phyloP scores from a whole-genome alignment of 2,113 vertebrate genomes.

The Neopipo cinnamomea region DNA sequence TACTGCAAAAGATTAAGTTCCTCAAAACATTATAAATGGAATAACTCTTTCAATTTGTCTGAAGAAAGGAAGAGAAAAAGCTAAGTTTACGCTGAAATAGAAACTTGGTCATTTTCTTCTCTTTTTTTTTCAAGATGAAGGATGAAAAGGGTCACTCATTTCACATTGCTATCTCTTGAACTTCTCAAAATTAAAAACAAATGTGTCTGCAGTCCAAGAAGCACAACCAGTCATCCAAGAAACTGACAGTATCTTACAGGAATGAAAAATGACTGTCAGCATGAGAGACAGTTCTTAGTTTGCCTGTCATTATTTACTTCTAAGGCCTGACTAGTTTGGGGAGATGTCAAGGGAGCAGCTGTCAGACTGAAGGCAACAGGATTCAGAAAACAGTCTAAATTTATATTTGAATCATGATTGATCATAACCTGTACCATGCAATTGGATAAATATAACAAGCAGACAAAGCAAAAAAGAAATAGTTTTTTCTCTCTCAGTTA shows the following conservation, averaged over 20 bases:
- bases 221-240: slow-evolving; percentile 21
- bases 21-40: background rate
- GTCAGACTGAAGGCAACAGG: background rate
- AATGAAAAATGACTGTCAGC: slow-evolving; percentile 46
- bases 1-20: background rate
- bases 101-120: background rate
- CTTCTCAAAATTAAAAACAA: slow-evolving; percentile 9
- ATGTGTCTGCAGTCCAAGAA: background rate
- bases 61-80: background rate
- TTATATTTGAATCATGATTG: background rate
- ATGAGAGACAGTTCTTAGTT: slow-evolving; percentile 40
- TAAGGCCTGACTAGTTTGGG: background rate
- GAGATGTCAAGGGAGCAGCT: background rate
- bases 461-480: background rate
- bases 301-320: slow-evolving; percentile 42
- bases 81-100: background rate
- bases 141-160: background rate
- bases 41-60: background rate
- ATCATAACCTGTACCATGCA: background rate
- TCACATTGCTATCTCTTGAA: background rate
- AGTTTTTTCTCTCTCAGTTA: background rate
- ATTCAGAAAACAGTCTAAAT: background rate
- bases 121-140: background rate
- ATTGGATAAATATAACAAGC: background rate
- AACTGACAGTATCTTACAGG: background rate